A percentile compares a stretch with the other conserved stretches of the same genome.
These are phyloP conservation scores for Phallusia fumigata DNA, from an alignment of 23 tunicate species.

Conservation along the genomic window DNA sequence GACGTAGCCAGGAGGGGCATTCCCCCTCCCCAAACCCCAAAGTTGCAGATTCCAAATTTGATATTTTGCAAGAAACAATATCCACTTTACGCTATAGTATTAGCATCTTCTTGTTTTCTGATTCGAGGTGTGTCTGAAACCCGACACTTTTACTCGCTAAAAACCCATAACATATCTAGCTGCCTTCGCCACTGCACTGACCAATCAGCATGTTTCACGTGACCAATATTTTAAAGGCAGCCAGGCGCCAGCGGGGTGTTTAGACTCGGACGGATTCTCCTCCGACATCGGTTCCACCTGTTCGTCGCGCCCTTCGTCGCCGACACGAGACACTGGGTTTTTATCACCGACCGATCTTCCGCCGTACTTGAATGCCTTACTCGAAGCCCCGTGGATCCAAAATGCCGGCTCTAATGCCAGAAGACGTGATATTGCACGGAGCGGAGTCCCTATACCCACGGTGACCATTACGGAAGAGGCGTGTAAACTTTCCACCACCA, in stretches of 20 bases:
- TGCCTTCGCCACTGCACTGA: no score
- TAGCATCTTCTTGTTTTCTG: no score
- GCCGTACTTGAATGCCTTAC: slow-evolving; percentile 2
- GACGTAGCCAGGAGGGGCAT: no score
- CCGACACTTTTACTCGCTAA: no score
- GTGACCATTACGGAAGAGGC: not conserved
- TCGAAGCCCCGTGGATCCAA: slow-evolving; percentile 16
- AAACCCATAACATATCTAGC: no score
- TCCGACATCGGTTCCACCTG: slow-evolving; percentile 9
- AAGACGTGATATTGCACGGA: not conserved
- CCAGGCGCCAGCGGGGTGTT: slow-evolving; percentile 30
- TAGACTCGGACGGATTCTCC: slow-evolving; percentile 25
- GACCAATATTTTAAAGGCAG: slow-evolving; percentile 27
- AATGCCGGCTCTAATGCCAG: not conserved
- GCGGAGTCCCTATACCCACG: not conserved
- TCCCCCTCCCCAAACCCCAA: no score
- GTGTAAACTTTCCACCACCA: not conserved
- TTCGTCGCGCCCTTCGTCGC: slow-evolving; percentile 1
- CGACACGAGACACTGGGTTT: not conserved
- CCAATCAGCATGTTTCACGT: not conserved
- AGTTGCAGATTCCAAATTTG: no score
- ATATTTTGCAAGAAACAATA: no score
- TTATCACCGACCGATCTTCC: slow-evolving; percentile 18
- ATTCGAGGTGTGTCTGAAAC: no score
- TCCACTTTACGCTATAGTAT: no score